Conservation (phyloP, 2,113 vertebrate species). For the Bos indicus region DNA sequence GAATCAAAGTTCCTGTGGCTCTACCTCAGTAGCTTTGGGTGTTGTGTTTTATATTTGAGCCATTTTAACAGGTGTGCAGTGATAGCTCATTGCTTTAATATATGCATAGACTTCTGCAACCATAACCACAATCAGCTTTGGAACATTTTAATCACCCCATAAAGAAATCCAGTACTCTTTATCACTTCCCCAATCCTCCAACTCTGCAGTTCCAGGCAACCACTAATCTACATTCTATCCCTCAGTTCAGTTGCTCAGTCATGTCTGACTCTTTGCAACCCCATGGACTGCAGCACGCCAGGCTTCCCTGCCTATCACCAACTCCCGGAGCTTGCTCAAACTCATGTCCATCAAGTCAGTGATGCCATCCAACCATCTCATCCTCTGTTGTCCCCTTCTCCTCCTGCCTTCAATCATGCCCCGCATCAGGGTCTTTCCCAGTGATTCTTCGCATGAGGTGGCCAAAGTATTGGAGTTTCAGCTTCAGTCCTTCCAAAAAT, state of each 20-base stretch:
- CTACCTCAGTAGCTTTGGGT: background rate
- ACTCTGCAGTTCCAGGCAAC: background rate
- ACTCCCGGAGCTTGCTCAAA: background rate
- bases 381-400: background rate
- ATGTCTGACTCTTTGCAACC: background rate
- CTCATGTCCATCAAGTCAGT: background rate
- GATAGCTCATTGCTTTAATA: background rate
- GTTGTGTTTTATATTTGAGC: background rate
- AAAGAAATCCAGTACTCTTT: background rate
- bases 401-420: background rate
- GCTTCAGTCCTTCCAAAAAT: background rate
- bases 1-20: background rate
- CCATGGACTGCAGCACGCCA: background rate
- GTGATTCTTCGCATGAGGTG: background rate
- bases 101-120: background rate
- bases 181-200: background rate
- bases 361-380: background rate
- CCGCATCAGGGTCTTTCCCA: background rate
- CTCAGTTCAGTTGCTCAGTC: background rate
- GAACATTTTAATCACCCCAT: background rate
- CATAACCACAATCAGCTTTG: background rate
- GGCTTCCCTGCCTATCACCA: background rate
- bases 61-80: background rate
- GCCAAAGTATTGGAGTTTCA: background rate
- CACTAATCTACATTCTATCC: background rate